Conservation (phyloP, 2,113 vertebrate genomes). For the Haemorhous mexicanus region DNA sequence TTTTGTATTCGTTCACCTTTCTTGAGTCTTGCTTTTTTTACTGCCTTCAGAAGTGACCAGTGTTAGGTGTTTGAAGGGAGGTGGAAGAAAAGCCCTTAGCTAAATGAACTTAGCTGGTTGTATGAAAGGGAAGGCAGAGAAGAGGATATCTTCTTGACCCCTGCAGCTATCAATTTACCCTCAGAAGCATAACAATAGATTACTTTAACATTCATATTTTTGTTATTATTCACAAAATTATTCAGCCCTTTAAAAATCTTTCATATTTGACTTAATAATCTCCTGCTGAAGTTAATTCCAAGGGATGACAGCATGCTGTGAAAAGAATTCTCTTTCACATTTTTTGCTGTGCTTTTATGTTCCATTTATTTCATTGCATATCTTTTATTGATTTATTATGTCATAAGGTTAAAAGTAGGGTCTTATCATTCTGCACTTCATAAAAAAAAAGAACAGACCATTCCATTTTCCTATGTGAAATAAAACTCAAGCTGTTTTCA, state of each 20-base stretch:
- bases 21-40: not conserved
- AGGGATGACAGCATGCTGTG: constrained; percentile 14
- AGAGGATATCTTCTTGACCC: not conserved
- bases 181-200: constrained; percentile 22
- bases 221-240: constrained; percentile 54
- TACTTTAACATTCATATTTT: constrained; percentile 32
- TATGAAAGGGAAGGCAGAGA: not conserved
- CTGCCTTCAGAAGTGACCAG: not conserved
- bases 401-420: constrained; percentile 21
- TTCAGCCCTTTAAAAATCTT: constrained; percentile 49
- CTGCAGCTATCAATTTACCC: constrained; percentile 33
- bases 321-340: constrained; percentile 15
- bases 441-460: constrained; percentile 2
- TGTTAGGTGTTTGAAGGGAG: not conserved
- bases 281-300: constrained; percentile 57
- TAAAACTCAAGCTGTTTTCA: not conserved
- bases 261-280: constrained; percentile 52
- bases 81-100: constrained; percentile 1
- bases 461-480: not conserved
- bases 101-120: not conserved
- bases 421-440: not conserved
- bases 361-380: not conserved
- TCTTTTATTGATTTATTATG: constrained; percentile 22
- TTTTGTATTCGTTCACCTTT: not conserved
- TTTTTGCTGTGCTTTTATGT: constrained; percentile 6